These are phyloP conservation scores for Phrynocephalus forsythii DNA, from an alignment of 2,797 vertebrate species.

Conservation along the genomic window DNA sequence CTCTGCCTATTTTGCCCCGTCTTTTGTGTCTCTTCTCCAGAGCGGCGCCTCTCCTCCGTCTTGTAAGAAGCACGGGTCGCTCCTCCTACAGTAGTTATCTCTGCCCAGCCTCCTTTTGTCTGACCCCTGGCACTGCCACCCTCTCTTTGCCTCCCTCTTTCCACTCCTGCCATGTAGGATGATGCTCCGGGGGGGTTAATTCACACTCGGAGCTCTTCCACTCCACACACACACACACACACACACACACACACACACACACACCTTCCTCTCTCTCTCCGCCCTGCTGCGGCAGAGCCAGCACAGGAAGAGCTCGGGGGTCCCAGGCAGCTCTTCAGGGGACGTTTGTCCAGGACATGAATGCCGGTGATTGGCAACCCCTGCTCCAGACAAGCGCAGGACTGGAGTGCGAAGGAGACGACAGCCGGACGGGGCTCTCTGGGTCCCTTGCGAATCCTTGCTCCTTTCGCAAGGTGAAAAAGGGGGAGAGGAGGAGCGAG, in stretches of 20 bases:
- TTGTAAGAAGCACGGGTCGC: background rate
- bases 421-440: background rate
- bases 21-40: slow-evolving; percentile 38
- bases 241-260: background rate
- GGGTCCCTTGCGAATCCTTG: slow-evolving; percentile 6
- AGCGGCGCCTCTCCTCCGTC: background rate
- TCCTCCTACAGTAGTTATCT: background rate
- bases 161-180: background rate
- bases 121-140: slow-evolving; percentile 15
- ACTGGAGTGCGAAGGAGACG: slow-evolving; percentile 5
- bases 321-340: slow-evolving; percentile 32
- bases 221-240: background rate
- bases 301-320: background rate
- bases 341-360: slow-evolving; percentile 43
- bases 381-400: slow-evolving; percentile 36
- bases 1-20: slow-evolving; percentile 16
- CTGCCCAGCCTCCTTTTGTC: slow-evolving; percentile 20
- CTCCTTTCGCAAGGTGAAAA: background rate
- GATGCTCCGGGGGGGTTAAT: background rate
- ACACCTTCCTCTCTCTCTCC: background rate
- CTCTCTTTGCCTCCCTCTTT: background rate
- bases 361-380: slow-evolving; percentile 23
- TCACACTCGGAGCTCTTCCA: background rate
- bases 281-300: slow-evolving; percentile 13
- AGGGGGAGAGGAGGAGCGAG: too few relatives aligned